These are phyloP conservation scores for Arvicanthis niloticus DNA, from an alignment of 2,113 vertebrate genomes.

Conservation along the genomic window DNA sequence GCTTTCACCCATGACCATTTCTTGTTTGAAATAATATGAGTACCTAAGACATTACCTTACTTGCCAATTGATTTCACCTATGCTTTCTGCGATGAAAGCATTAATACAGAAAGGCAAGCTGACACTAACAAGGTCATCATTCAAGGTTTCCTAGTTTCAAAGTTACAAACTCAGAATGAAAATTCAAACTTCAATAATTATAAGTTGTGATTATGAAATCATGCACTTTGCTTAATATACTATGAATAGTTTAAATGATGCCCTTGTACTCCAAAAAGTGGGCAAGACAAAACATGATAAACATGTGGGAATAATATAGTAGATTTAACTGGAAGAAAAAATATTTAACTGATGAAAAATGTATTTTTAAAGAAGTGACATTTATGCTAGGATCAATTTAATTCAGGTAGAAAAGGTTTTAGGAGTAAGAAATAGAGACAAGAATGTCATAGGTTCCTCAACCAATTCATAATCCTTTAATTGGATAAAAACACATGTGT, in stretches of 20 bases:
- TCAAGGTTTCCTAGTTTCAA: neutral
- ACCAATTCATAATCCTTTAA: neutral
- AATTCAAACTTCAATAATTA: neutral
- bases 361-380: conserved; percentile 37
- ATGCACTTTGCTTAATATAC: neutral
- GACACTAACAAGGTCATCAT: neutral
- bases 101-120: neutral
- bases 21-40: neutral
- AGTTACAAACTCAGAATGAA: neutral
- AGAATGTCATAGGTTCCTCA: neutral
- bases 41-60: neutral
- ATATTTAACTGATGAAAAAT: conserved; percentile 22
- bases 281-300: conserved; percentile 58
- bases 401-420: conserved; percentile 21
- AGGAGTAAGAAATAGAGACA: conserved; percentile 6
- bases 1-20: neutral
- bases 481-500: neutral
- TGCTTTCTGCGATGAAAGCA: neutral
- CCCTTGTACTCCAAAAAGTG: neutral
- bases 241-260: neutral
- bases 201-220: neutral
- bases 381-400: conserved; percentile 15
- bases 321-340: conserved; percentile 25
- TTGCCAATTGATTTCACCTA: neutral
- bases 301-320: conserved; percentile 3